These are phyloP conservation scores for Drosophila subpulchrella DNA, from an alignment of 1,140 invertebrate species.

Conservation along the genomic window DNA sequence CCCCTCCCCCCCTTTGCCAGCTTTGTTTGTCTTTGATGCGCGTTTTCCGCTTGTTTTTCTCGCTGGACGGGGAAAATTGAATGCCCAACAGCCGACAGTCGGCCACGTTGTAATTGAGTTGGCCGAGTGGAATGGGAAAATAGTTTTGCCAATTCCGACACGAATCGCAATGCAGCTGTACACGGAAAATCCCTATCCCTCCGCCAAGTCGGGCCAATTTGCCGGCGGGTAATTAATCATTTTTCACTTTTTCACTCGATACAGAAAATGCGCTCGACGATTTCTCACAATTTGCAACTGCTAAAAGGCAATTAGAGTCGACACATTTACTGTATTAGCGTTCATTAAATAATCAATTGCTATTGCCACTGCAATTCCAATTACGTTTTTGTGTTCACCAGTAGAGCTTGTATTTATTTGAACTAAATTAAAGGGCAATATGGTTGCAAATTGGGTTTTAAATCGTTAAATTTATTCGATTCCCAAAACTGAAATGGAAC, in stretches of 20 bases:
- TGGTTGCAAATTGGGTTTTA: background rate
- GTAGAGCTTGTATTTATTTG: background rate
- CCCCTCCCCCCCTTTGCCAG: background rate
- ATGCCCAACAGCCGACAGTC: conserved; percentile 31
- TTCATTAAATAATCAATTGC: conserved; percentile 45
- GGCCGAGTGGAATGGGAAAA: conserved; percentile 40
- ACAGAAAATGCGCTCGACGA: conserved; percentile 25
- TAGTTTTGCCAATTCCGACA: conserved; percentile 40
- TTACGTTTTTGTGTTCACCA: conserved; percentile 16
- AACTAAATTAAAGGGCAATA: background rate
- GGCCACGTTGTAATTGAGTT: conserved; percentile 54
- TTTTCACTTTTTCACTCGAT: conserved; percentile 35
- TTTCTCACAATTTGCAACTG: conserved; percentile 47
- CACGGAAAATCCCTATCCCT: conserved; percentile 31
- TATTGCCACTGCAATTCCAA: conserved; percentile 34
- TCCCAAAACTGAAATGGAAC: too few relatives aligned
- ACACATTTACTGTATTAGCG: conserved; percentile 38
- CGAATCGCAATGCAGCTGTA: conserved; percentile 34
- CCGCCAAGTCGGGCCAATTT: conserved; percentile 17
- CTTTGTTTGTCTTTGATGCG: conserved; percentile 57
- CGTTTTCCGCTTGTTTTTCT: conserved; percentile 57
- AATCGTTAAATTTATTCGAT: background rate
- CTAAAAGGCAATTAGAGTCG: conserved; percentile 44
- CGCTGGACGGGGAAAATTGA: conserved; percentile 31
- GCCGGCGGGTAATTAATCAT: conserved; percentile 46